Percentiles rank a stretch among this genome's conserved stretches.
Evolutionary conservation across 2,113 vertebrate species (phyloP).

Genomic region (Vidua macroura): DNA sequence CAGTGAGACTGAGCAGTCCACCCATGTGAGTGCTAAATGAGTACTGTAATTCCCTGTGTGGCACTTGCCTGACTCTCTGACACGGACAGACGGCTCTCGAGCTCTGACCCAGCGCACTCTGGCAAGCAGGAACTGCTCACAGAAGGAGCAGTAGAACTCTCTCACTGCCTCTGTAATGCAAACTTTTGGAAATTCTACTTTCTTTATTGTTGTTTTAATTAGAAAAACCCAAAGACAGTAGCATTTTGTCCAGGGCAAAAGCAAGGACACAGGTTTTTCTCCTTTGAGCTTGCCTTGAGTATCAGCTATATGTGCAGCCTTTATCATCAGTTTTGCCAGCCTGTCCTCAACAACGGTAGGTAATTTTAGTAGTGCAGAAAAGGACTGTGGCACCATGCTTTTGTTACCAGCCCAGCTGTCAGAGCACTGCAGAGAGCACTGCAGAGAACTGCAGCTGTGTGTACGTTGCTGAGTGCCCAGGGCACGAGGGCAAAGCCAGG

Average conservation of each 20-base stretch:
- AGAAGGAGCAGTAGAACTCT: neutral
- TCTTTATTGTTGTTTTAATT: neutral
- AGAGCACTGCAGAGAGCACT: neutral
- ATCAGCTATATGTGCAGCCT: accelerated
- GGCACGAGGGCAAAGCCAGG: neutral
- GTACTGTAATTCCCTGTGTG: neutral
- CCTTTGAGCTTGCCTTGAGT: neutral
- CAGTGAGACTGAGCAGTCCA: neutral
- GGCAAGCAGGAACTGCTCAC: neutral
- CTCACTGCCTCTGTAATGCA: neutral
- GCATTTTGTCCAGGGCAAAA: neutral
- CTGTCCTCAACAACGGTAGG: neutral
- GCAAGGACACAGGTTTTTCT: neutral
- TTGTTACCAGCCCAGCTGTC: neutral
- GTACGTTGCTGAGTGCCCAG: accelerated
- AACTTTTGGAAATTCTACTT: neutral
- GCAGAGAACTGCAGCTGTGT: neutral
- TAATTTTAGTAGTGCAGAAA: neutral
- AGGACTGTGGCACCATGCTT: neutral
- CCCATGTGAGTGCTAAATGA: neutral
- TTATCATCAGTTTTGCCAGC: neutral
- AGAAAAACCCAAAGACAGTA: neutral
- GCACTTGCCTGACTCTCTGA: neutral
- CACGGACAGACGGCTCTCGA: accelerated
- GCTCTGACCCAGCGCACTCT: neutral